phyloP scores from a whole-genome alignment of 2,888 invertebrate genomes.

The Rotaria sp. region DNA sequence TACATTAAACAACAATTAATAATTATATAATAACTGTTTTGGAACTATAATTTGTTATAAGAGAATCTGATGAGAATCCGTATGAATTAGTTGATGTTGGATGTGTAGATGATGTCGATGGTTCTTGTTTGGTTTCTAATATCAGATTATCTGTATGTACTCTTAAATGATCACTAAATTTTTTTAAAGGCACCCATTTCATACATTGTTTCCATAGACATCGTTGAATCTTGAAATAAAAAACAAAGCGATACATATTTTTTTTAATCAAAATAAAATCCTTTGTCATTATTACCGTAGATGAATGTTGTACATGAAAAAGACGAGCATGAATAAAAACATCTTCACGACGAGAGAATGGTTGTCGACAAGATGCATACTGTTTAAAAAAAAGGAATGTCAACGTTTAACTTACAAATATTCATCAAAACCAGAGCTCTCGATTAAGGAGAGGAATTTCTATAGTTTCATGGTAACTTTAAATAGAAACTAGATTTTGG shows the following conservation, averaged over 20 bases:
- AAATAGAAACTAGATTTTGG: too few relatives aligned
- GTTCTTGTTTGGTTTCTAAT: slow-evolving; percentile 10
- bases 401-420: too few relatives aligned
- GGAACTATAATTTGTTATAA: background rate
- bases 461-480: too few relatives aligned
- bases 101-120: background rate
- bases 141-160: background rate
- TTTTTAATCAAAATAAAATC: too few relatives aligned
- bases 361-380: slow-evolving; percentile 22
- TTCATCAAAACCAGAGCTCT: too few relatives aligned
- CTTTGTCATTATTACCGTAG: background rate
- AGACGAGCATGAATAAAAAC: slow-evolving; percentile 17
- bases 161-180: slow-evolving; percentile 21
- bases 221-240: slow-evolving; percentile 4
- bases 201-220: slow-evolving; percentile 23
- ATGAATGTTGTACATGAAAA: slow-evolving; percentile 25
- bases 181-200: slow-evolving; percentile 25
- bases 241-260: background rate
- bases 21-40: background rate
- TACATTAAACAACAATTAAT: background rate
- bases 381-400: background rate
- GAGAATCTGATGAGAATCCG: background rate
- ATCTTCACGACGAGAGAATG: slow-evolving; percentile 9
- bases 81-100: background rate
- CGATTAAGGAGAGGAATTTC: too few relatives aligned